These are phyloP conservation scores for Eupithecia abbreviata DNA, from an alignment of 2,888 invertebrate genomes.

Conservation along the genomic window DNA sequence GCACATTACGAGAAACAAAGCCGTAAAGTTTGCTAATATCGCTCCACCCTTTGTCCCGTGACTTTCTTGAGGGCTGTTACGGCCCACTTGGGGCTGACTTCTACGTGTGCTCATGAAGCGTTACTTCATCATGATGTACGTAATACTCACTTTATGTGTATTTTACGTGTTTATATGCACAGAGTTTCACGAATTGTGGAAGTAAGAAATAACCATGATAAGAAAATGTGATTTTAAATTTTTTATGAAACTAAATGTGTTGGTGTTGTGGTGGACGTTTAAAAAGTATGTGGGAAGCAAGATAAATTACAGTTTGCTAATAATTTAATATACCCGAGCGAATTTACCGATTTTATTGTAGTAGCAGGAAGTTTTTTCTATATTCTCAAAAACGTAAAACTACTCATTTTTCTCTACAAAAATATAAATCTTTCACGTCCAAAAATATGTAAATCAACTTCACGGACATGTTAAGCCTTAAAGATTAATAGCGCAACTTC, in stretches of 20 bases:
- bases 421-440: not conserved
- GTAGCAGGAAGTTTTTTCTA: not conserved
- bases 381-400: not conserved
- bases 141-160: not conserved
- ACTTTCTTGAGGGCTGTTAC: slow-evolving; percentile 28
- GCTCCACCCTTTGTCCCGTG: slow-evolving; percentile 40
- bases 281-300: not conserved
- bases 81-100: not conserved
- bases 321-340: not conserved
- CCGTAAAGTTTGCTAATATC: slow-evolving; percentile 44
- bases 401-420: not conserved
- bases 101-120: not conserved
- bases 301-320: not conserved
- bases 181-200: not conserved
- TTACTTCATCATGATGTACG: not conserved
- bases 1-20: slow-evolving; percentile 39
- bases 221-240: not conserved
- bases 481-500: slow-evolving; percentile 6
- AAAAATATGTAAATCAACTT: not conserved
- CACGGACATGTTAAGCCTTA: not conserved
- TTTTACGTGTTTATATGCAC: not conserved
- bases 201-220: not conserved
- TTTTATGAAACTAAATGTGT: not conserved
- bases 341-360: not conserved
- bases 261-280: not conserved